phyloP scores from a whole-genome alignment of 2,888 invertebrate species.

The Neuroscelio doddi region DNA sequence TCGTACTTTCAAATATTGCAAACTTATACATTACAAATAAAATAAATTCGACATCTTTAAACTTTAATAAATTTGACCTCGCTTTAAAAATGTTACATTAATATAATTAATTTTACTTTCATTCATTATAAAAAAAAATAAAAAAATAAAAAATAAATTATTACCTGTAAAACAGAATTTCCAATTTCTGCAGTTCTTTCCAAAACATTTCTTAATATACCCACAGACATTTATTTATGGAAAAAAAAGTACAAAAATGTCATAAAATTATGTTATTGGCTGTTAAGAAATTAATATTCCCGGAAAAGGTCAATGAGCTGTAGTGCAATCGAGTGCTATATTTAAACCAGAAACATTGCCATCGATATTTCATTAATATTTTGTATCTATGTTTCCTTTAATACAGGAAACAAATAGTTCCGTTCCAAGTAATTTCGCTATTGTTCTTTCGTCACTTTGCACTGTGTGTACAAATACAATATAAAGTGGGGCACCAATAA shows the following conservation, averaged over 20 bases:
- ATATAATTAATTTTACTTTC: not conserved
- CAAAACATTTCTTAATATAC: slow-evolving; percentile 31
- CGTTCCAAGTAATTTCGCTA: slow-evolving; percentile 12
- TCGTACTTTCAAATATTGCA: slow-evolving; percentile 33
- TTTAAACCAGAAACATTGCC: slow-evolving; percentile 12
- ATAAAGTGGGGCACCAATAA: not conserved
- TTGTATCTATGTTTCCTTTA: slow-evolving; percentile 25
- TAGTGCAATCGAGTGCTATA: too few relatives aligned
- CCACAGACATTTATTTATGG: slow-evolving; percentile 30
- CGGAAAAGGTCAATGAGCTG: too few relatives aligned
- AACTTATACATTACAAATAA: too few relatives aligned
- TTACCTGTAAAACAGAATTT: slow-evolving; percentile 31
- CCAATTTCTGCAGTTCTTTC: slow-evolving; percentile 36
- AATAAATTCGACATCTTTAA: too few relatives aligned
- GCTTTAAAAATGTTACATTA: not conserved
- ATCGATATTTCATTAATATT: slow-evolving; percentile 9
- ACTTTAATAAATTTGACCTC: not conserved
- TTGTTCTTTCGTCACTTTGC: too few relatives aligned
- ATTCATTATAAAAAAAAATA: not conserved
- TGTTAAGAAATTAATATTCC: too few relatives aligned
- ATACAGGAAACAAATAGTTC: too few relatives aligned
- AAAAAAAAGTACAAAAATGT: too few relatives aligned
- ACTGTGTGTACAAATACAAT: not conserved
- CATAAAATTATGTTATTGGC: too few relatives aligned
- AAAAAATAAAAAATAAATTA: not conserved